phyloP scores from a whole-genome alignment of 2,888 invertebrate genomes.

The Meiosimyza platycephala region DNA sequence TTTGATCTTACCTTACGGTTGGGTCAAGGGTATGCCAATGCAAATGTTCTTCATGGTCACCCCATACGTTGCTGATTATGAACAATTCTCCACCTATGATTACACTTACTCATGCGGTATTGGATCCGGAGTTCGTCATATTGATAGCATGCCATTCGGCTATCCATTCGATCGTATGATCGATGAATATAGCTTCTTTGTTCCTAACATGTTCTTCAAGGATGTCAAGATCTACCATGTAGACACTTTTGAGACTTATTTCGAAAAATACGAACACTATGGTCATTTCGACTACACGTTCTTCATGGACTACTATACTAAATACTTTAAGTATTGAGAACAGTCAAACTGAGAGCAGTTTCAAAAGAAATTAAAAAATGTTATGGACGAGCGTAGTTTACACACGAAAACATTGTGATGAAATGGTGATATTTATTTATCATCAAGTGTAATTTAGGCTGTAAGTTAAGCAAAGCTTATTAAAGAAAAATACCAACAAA shows the following conservation, averaged over 20 bases:
- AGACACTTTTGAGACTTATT: conserved; percentile 45
- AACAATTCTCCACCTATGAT: conserved; percentile 66
- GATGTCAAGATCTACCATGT: conserved; percentile 66
- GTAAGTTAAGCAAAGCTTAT: conserved; percentile 11
- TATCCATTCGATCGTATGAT: conserved; percentile 80
- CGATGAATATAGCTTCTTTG: conserved; percentile 69
- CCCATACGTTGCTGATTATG: conserved; percentile 59
- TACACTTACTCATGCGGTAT: conserved; percentile 67
- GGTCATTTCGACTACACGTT: conserved; percentile 58
- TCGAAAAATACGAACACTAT: conserved; percentile 52
- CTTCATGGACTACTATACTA: conserved; percentile 55
- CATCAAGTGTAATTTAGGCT: conserved; percentile 26
- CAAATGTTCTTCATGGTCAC: conserved; percentile 72
- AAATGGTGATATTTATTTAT: conserved; percentile 30
- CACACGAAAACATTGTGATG: too few relatives aligned
- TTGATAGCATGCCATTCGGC: conserved; percentile 74
- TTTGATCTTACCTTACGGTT: conserved; percentile 74
- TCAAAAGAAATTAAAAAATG: background rate
- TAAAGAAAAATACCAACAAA: background rate
- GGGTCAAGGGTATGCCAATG: conserved; percentile 72
- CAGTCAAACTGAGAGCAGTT: background rate
- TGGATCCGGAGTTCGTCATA: conserved; percentile 68
- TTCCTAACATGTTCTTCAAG: conserved; percentile 73
- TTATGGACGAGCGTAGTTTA: conserved; percentile 19
- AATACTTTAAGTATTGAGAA: conserved; percentile 48